Evolutionary conservation across 2,113 vertebrate genomes (phyloP), one percentile per base, ranked within the genome.

Genomic region (Anas platyrhynchos): DNA sequence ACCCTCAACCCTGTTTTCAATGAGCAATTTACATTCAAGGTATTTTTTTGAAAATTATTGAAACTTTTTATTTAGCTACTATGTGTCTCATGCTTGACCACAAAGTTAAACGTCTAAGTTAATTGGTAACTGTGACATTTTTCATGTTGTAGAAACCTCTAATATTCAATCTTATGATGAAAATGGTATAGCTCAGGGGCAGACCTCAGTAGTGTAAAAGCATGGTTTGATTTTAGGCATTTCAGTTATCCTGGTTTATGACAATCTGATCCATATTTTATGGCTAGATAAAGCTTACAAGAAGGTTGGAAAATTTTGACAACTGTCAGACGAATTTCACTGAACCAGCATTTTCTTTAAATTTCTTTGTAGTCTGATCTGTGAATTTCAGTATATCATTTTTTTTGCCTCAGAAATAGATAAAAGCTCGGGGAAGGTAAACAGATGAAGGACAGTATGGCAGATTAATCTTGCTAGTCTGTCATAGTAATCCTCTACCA

Each of bases 1-100:
- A 98, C 98, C 16, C 98, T 98, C 94, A 98, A 98, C 85, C 98
- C 98, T 84, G 98, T 98, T 93, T 98, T 98, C 98, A 98, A 98
- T 76, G 98, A 98, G 73, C 98, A 98, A 87, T 98, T 98, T 95
- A 98, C 98, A 82, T 98, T 98, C 97, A 98, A 98, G 98, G 98
- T 98, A 98, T 65, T 95, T 90, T 92, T 89, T 85, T 90, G 0
- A 48, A 69, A 27, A 72, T 82, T 91, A 62, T 29, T 74, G 27
- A n/a, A 77, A 58, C 6, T 22, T 92, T n/a, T 83, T 94, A 55
- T 91, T 91, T 91, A 59, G 73, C 22, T 5, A 16, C 41, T 95
- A 18, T 73, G 7, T 67, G n/a, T 79, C 29, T 88, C 27, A 21
- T 80, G 34, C 44, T 89, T n/a, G 16, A 23, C 56, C n/a, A 16